A percentile compares a stretch with the other conserved stretches of the same genome.
phyloP scores from a whole-genome alignment of 2,797 vertebrate genomes.

The Eremophila alpestris region DNA sequence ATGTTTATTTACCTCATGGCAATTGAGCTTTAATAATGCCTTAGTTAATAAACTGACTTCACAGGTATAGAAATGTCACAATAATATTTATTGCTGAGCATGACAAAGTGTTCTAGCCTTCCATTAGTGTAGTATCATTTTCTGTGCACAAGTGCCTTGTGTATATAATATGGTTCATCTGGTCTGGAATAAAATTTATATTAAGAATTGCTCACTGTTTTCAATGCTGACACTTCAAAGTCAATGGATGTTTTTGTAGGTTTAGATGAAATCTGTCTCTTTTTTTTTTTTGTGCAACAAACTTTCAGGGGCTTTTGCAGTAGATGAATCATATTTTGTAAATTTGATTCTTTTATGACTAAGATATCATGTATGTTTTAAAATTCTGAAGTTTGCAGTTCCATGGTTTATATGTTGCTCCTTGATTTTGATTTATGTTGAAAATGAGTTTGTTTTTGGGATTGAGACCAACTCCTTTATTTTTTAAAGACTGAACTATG shows the following conservation, averaged over 20 bases:
- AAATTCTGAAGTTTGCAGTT: background rate
- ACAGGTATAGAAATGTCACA: background rate
- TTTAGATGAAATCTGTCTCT: background rate
- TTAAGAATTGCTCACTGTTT: background rate
- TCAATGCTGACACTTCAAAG: background rate
- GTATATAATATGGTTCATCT: rapidly evolving
- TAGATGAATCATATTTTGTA: background rate
- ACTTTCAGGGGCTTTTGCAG: background rate
- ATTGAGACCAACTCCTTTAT: background rate
- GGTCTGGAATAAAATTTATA: background rate
- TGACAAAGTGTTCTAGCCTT: background rate
- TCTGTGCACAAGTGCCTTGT: background rate
- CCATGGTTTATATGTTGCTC: background rate
- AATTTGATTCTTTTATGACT: background rate
- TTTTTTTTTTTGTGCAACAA: background rate
- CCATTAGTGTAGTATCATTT: background rate
- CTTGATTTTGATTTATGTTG: background rate
- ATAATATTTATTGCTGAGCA: background rate
- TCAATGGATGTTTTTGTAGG: background rate
- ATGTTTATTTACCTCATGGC: background rate
- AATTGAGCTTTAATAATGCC: background rate
- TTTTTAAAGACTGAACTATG: background rate
- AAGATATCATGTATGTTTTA: background rate
- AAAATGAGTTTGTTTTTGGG: background rate
- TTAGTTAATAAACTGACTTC: background rate